A percentile compares a stretch with the other conserved stretches of the same genome.
Conservation (phyloP, 2,888 invertebrate species). For the Empis livida region DNA sequence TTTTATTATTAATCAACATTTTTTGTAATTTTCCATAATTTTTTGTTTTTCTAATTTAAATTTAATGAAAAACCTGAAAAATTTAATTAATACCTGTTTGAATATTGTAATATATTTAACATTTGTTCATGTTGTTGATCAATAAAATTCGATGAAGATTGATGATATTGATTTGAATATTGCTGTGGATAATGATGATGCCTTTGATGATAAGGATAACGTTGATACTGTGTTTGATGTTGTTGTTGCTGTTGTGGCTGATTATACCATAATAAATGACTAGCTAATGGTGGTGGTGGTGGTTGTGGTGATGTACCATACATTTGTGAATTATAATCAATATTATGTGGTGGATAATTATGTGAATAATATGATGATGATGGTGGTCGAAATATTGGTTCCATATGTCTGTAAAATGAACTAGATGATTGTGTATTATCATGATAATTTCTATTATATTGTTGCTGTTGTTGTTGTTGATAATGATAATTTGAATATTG, state of each 20-base stretch:
- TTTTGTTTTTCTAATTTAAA: too few species aligned
- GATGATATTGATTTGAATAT: constrained; percentile 9
- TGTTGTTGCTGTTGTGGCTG: neutral
- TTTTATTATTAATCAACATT: too few species aligned
- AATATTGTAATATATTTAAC: constrained; percentile 32
- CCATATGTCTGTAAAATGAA: neutral
- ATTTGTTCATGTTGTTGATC: constrained; percentile 24
- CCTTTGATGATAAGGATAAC: neutral
- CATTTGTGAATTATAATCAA: neutral
- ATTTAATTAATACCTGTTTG: constrained; percentile 25
- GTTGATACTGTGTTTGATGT: neutral
- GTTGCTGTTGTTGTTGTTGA: neutral
- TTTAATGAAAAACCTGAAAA: too few species aligned
- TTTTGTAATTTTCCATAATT: too few species aligned
- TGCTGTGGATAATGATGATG: constrained; percentile 10
- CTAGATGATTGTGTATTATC: neutral
- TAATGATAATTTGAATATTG: neutral
- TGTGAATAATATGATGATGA: constrained; percentile 25
- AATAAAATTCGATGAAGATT: neutral
- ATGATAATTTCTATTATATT: neutral
- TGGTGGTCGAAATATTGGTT: constrained; percentile 17
- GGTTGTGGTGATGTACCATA: neutral
- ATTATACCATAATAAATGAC: neutral
- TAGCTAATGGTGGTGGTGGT: neutral
- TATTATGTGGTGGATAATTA: constrained; percentile 16